Base-by-base conservation (phyloP, 2,888 invertebrate species). In the Gymnoscelis rufifasciata region DNA sequence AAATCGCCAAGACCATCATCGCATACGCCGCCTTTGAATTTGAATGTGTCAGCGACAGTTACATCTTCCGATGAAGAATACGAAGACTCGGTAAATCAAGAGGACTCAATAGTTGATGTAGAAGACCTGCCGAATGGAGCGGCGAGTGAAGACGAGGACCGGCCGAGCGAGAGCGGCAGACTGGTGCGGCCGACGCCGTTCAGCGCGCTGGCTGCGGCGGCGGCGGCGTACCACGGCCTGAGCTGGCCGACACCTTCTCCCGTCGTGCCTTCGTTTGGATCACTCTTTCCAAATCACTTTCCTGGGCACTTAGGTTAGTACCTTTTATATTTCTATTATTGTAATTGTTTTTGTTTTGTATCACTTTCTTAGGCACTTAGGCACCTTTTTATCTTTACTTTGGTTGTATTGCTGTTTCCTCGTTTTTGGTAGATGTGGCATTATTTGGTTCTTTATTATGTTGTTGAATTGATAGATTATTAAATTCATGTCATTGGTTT, bases 121-220 rank as follows among this genome's bases (percentile, higher is more conserved):
- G 95, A 94, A 73, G 95, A 94, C 65, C 81, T 94, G 66, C 91
- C 91, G 64, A 90, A 90, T 51, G 91, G 91, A 38, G 61, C 59
- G 8, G 72, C 72, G 43, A 84, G 84, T 64, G 90, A 90, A 57
- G 88, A 89, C 44, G 87, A 88, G 36, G 87, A 87, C 43, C 71
- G 83, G 57, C 66, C 74, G 30, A 69, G 62, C 35, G 82, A 80
- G 45, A 83, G 83, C 54, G 78, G 84, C 44, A 78, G 78, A 52
- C 52, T 84, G 63, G 93, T 94, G 51, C 78, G 94, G 60, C 94
- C 94, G 54, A 94, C 93, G 48, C 94, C 94, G 12, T 94, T 94
- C 78, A 93, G 92, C 67, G 76, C 77, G 45, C 68, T 93, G 44
- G 92, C 92, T 36, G 93, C 93, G 48, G 93, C 93, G 50, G 94